These are phyloP conservation scores for Asteroscopus sphinx DNA, from an alignment of 2,888 invertebrate species.

Conservation along the genomic window DNA sequence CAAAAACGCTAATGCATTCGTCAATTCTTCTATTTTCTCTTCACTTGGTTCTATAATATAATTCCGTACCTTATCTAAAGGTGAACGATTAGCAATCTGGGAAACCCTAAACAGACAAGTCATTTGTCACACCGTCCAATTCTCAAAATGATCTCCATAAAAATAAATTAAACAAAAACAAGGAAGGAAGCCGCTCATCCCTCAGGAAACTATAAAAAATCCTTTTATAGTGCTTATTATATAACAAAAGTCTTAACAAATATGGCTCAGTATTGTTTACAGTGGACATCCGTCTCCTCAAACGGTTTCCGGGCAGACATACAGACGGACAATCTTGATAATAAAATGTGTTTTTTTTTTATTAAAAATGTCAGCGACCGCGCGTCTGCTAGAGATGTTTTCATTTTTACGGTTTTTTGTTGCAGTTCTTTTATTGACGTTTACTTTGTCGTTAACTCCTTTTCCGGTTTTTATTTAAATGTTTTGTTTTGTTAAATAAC, in stretches of 20 bases:
- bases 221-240: slow-evolving; percentile 61
- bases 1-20: too few species aligned
- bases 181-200: slow-evolving; percentile 62
- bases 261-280: slow-evolving; percentile 65
- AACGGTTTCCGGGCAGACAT: slow-evolving; percentile 58
- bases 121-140: slow-evolving; percentile 28
- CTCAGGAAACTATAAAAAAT: slow-evolving; percentile 63
- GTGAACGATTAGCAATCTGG: too few species aligned
- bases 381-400: slow-evolving; percentile 36
- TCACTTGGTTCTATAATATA: too few species aligned
- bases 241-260: slow-evolving; percentile 57
- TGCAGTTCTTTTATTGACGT: not conserved
- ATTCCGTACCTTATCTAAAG: too few species aligned
- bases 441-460: not conserved
- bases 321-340: slow-evolving; percentile 54
- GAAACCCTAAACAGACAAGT: not conserved
- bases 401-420: slow-evolving; percentile 12
- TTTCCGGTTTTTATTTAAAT: slow-evolving; percentile 24
- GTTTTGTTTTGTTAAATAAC: slow-evolving; percentile 5
- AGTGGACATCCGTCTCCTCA: slow-evolving; percentile 72
- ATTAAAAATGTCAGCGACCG: slow-evolving; percentile 35
- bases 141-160: slow-evolving; percentile 14
- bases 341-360: slow-evolving; percentile 32
- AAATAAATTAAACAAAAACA: slow-evolving; percentile 54
- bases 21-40: too few species aligned